Conservation (phyloP, 2,113 vertebrate species). For the Silurus glanis region DNA sequence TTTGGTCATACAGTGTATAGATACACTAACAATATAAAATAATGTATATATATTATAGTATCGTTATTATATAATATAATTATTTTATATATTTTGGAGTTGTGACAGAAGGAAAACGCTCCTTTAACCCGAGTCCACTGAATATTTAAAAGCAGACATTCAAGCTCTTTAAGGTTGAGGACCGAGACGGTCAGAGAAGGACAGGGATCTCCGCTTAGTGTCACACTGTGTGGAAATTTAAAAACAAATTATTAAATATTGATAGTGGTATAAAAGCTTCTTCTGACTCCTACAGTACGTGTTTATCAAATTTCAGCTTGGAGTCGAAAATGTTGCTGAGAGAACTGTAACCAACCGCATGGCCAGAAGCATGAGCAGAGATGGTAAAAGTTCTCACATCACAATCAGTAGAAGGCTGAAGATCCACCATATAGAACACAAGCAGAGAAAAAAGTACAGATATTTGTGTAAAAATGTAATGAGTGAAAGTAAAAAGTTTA, state of each 20-base stretch:
- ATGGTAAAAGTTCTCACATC: too few relatives aligned
- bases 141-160: background rate
- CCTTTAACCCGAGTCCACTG: background rate
- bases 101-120: background rate
- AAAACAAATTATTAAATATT: background rate
- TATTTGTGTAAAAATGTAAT: too few relatives aligned
- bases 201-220: background rate
- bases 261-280: background rate
- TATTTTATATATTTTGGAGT: background rate
- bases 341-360: too few relatives aligned
- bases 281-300: background rate
- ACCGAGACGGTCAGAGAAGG: background rate
- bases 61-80: too few relatives aligned
- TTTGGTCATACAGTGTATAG: too few relatives aligned
- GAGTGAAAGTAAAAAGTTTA: too few relatives aligned
- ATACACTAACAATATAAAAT: too few relatives aligned
- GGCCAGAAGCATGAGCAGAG: too few relatives aligned
- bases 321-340: background rate
- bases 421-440: too few relatives aligned
- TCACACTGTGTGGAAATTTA: background rate
- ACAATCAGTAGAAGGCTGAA: too few relatives aligned
- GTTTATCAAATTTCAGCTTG: background rate
- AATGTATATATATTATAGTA: too few relatives aligned
- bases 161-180: background rate
- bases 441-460: too few relatives aligned